Evolutionary conservation across 64 coral and sea anemone genomes (phyloP), one percentile per base, ranked within the genome.

Genomic region (Trachythela sp.): DNA sequence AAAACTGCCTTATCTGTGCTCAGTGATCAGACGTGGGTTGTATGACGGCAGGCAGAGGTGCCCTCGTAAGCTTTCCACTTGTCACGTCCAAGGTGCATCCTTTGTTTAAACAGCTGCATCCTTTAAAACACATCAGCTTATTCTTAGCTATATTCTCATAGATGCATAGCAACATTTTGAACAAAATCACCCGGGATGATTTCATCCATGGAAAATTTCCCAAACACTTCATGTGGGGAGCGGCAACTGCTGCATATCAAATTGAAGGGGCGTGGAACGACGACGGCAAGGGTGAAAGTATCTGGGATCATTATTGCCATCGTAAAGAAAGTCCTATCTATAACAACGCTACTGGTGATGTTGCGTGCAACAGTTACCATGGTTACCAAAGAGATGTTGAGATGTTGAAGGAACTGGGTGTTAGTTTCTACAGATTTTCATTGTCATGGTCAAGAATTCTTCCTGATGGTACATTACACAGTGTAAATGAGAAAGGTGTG

Each of bases 311-410:
- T 20, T 87, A 56, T 80, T 80, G 75, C 31, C 48, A 50, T 35
- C 85, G 34, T 17, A 87, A 50, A 31, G 24, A 51, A 8, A 37
- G 48, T 14, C 43, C 33, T 2, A 87, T 56, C 20, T 10, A 31
- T 15, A 51, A 30, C 17, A 56, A 56, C 8, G 45, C 56, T 17
- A 87, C 85, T 37, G 85, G 85, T 37, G 85, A 87, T 48, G 29
- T 87, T 56, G 85, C 85, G 8, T 87, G 85, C 35, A 48, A 87
- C 56, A 54, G 43, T 58, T 87, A 87, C 48, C 48, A 87, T 58
- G 5, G 31, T 2, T 87, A 37, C 13, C 0, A 13, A n/a, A 32
- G 37, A 56, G 85, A 87, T 48, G 35, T 87, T 24, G 33, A 87
- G 27, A 50, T 87, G 45, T 4, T 87, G 8, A 50, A 35, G 2